Evolutionary conservation across 2,888 invertebrate species (phyloP).

Genomic region (Cryptocephalus primarius): DNA sequence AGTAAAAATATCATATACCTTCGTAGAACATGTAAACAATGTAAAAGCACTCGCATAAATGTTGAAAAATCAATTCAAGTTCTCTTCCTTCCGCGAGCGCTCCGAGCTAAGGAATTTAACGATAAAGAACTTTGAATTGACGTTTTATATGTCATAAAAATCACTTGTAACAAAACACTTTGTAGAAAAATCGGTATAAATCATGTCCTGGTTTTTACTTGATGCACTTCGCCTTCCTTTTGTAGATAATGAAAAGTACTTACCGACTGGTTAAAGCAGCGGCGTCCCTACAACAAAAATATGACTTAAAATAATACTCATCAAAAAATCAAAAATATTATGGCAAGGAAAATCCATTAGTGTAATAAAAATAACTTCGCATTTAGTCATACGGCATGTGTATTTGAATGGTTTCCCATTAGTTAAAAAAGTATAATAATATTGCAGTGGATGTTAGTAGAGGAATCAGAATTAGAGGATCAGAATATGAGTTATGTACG

Average conservation of each 20-base stretch:
- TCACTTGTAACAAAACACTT: conserved; percentile 35
- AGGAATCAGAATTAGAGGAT: too few relatives aligned
- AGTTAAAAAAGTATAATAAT: too few relatives aligned
- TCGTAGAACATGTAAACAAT: conserved; percentile 12
- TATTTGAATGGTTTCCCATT: too few relatives aligned
- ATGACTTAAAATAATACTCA: too few relatives aligned
- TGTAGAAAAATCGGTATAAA: conserved; percentile 32
- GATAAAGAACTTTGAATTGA: conserved; percentile 25
- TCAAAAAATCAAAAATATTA: too few relatives aligned
- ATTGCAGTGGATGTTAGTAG: too few relatives aligned
- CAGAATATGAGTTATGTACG: too few relatives aligned
- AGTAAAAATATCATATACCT: conserved; percentile 4
- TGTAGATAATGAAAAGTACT: too few relatives aligned
- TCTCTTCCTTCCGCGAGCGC: conserved; percentile 10
- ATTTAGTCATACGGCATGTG: too few relatives aligned
- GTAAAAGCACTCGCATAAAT: conserved; percentile 10
- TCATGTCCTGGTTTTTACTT: conserved; percentile 27
- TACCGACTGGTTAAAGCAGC: not conserved
- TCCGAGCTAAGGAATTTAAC: conserved; percentile 21
- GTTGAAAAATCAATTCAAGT: conserved; percentile 11
- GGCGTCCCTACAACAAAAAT: not conserved
- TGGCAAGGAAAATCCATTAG: too few relatives aligned
- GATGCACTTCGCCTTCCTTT: too few relatives aligned
- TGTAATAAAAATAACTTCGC: too few relatives aligned
- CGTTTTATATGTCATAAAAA: conserved; percentile 35